Conservation (phyloP, 2,113 vertebrate genomes). For the Craseonycteris thonglongyai region DNA sequence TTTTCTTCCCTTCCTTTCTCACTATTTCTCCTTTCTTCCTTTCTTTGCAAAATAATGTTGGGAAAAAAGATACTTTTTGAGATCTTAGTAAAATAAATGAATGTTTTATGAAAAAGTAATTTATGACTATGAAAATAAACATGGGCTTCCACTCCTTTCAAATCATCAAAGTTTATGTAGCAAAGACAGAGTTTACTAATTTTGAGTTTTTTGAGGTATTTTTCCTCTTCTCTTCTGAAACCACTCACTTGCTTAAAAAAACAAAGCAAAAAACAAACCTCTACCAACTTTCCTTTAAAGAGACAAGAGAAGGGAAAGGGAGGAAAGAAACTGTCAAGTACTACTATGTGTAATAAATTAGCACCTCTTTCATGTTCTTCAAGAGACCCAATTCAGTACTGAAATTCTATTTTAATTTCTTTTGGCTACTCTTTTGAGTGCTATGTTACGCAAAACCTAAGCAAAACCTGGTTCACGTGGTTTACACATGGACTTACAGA, state of each 20-base stretch:
- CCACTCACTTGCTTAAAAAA: too few relatives aligned
- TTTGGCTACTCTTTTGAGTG: not conserved
- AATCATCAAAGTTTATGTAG: not conserved
- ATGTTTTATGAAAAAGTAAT: not conserved
- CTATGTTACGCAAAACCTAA: not conserved
- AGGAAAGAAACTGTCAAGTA: not conserved
- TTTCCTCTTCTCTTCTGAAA: not conserved
- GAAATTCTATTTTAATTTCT: not conserved
- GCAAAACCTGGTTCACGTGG: not conserved
- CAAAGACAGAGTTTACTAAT: not conserved
- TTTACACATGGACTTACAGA: not conserved
- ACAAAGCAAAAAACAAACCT: too few relatives aligned
- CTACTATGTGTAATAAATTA: not conserved
- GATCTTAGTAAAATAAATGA: not conserved
- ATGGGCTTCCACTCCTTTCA: not conserved
- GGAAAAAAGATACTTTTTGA: not conserved
- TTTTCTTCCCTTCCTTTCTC: not conserved
- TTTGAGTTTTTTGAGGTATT: not conserved
- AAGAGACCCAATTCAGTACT: not conserved
- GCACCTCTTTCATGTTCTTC: not conserved
- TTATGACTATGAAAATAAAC: not conserved
- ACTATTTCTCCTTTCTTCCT: not conserved
- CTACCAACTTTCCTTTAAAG: not conserved
- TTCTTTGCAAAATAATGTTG: not conserved
- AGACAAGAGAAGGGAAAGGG: not conserved